A percentile compares a stretch with the other conserved stretches of the same genome.
Conservation (phyloP, 2,113 vertebrate genomes). For the Shinisaurus crocodilurus region DNA sequence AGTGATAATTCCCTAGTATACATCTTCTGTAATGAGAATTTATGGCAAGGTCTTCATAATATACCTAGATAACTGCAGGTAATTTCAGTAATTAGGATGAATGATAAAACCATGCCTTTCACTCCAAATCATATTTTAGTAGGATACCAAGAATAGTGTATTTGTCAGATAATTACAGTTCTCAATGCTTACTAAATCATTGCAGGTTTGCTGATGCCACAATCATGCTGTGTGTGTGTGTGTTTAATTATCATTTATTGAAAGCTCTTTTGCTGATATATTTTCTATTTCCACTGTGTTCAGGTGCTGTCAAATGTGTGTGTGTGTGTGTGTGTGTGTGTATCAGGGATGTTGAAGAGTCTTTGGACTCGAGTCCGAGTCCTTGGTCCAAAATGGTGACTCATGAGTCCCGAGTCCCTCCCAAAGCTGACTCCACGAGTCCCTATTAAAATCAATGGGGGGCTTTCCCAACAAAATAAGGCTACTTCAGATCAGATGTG, state of each 20-base stretch:
- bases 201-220: neutral
- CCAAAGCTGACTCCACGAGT: too few relatives aligned
- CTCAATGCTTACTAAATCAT: neutral
- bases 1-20: neutral
- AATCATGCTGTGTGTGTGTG: neutral
- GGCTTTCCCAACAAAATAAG: too few relatives aligned
- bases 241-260: neutral
- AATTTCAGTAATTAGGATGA: slow-evolving; percentile 24
- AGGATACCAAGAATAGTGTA: neutral
- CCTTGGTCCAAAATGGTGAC: too few relatives aligned
- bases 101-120: neutral
- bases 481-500: too few relatives aligned
- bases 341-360: too few relatives aligned
- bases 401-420: too few relatives aligned
- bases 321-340: too few relatives aligned
- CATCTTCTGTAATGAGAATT: slow-evolving; percentile 22
- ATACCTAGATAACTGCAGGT: slow-evolving; percentile 13
- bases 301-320: neutral
- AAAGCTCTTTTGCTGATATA: neutral
- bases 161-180: neutral
- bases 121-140: neutral
- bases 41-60: slow-evolving; percentile 24
- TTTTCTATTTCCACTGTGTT: neutral
- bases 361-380: too few relatives aligned
- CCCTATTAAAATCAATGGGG: too few relatives aligned